Evolutionary conservation across 2,797 vertebrate genomes (phyloP).

Genomic region (Gadopsis marmoratus): DNA sequence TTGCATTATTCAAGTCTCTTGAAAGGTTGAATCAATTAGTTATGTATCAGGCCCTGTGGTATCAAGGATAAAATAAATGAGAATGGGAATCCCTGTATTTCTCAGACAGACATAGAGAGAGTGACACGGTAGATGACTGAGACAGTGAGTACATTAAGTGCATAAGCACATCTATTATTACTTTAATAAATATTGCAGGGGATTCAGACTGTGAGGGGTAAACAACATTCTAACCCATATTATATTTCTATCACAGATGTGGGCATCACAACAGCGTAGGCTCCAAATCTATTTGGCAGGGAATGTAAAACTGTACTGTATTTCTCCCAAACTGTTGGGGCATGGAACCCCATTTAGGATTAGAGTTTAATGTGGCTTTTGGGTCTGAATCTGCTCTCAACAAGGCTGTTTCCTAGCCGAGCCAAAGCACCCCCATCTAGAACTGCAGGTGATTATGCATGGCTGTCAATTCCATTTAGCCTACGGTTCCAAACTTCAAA

Average conservation of each 20-base stretch:
- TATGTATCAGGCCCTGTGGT: constrained; percentile 59
- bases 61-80: constrained; percentile 60
- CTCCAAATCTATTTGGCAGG: constrained; percentile 61
- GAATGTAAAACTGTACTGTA: constrained; percentile 52
- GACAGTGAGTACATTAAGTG: background rate
- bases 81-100: constrained; percentile 38
- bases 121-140: constrained; percentile 10
- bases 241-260: constrained; percentile 38
- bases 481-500: constrained; percentile 77
- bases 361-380: constrained; percentile 80
- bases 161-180: constrained; percentile 18
- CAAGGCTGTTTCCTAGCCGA: constrained; percentile 70
- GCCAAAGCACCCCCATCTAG: constrained; percentile 76
- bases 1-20: constrained; percentile 75
- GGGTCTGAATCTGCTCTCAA: constrained; percentile 75
- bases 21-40: constrained; percentile 77
- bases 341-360: constrained; percentile 79
- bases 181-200: constrained; percentile 5
- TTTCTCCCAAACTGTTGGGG: constrained; percentile 71
- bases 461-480: constrained; percentile 85
- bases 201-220: constrained; percentile 10
- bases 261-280: constrained; percentile 32
- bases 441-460: constrained; percentile 85
- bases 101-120: constrained; percentile 30
- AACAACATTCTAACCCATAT: constrained; percentile 12